phyloP scores from a whole-genome alignment of 1,140 invertebrate genomes.

The Ceratosolen solmsi region DNA sequence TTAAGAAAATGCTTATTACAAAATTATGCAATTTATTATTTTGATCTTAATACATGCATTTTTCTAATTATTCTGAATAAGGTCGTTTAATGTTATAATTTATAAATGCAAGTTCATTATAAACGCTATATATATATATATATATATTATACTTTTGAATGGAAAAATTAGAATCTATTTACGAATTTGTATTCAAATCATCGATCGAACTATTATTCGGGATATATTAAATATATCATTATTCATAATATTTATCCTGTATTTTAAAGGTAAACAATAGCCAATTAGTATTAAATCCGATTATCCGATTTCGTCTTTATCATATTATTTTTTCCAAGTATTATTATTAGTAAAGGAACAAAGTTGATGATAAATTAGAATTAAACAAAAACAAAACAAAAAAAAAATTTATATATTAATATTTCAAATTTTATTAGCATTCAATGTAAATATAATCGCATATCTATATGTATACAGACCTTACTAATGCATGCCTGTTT shows the following conservation, averaged over 20 bases:
- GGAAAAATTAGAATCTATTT: neutral
- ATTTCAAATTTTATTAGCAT: neutral
- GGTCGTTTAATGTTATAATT: neutral
- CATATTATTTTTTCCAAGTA: neutral
- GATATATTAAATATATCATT: conserved; percentile 12
- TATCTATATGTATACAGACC: neutral
- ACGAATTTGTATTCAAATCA: neutral
- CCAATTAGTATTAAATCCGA: conserved; percentile 1
- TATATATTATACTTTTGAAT: too few species aligned
- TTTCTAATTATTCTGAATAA: neutral
- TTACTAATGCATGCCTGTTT: neutral
- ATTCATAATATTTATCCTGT: neutral
- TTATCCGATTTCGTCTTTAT: conserved; percentile 1
- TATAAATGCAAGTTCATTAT: neutral
- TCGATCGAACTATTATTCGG: neutral
- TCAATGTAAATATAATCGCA: conserved; percentile 9
- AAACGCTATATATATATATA: neutral
- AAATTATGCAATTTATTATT: neutral
- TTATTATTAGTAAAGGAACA: neutral
- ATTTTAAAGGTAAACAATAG: neutral
- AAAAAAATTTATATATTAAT: neutral
- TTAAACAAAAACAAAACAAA: too few species aligned
- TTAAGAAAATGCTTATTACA: neutral
- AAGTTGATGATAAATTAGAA: neutral
- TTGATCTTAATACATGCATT: neutral